A percentile compares a stretch with the other conserved stretches of the same genome.
These are phyloP conservation scores for Oryzias javanicus DNA, from an alignment of 2,113 vertebrate species.

Conservation along the genomic window DNA sequence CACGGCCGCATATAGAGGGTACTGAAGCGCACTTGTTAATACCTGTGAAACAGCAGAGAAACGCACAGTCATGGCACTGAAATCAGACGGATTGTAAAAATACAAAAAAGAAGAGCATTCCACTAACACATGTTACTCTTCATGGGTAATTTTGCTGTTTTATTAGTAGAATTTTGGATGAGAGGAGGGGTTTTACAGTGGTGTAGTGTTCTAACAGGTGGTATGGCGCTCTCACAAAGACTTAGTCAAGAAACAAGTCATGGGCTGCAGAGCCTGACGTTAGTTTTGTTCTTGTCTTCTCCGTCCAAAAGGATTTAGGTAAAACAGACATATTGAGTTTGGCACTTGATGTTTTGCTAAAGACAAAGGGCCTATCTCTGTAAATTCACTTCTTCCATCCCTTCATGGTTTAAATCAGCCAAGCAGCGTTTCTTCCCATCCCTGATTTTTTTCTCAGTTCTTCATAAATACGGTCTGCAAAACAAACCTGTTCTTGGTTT, in stretches of 20 bases:
- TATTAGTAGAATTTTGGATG: constrained; percentile 58
- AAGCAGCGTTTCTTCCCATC: constrained; percentile 1
- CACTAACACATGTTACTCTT: constrained; percentile 58
- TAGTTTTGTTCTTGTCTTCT: constrained; percentile 48
- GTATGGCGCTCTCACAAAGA: constrained; percentile 39
- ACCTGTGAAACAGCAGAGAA: constrained; percentile 46
- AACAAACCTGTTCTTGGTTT: constrained; percentile 54
- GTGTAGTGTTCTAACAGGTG: constrained; percentile 65
- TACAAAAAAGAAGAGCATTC: constrained; percentile 47
- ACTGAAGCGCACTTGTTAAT: constrained; percentile 69
- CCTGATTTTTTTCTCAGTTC: constrained; percentile 12
- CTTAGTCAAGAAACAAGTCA: constrained; percentile 46
- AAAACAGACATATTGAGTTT: constrained; percentile 19
- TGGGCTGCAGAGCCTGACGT: constrained; percentile 52
- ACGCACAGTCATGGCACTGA: constrained; percentile 16
- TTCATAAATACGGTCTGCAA: constrained; percentile 40
- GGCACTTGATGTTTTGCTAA: constrained; percentile 9
- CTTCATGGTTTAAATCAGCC: neutral
- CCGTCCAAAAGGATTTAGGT: constrained; percentile 34
- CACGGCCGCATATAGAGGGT: constrained; percentile 75
- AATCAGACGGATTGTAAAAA: constrained; percentile 24
- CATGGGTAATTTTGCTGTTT: constrained; percentile 57
- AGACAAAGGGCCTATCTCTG: constrained; percentile 2
- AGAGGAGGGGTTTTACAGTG: constrained; percentile 54
- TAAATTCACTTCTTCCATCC: too few species aligned